Percentiles rank a stretch among this genome's conserved stretches.
These are phyloP conservation scores for Bujurquina vittata DNA, from an alignment of 2,113 vertebrate species.

Conservation along the genomic window DNA sequence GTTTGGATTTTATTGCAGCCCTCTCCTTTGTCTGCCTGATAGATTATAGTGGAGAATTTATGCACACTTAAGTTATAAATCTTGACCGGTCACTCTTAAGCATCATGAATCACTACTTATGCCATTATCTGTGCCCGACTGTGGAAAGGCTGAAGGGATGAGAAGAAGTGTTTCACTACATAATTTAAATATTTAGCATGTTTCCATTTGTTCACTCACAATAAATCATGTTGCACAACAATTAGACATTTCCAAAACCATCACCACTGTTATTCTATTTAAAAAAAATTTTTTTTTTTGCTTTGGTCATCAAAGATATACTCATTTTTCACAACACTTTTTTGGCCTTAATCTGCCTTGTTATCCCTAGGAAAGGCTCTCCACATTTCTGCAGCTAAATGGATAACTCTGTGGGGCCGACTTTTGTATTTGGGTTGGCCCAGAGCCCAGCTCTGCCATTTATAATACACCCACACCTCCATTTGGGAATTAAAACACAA, in stretches of 20 bases:
- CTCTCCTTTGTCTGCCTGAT: constrained; percentile 67
- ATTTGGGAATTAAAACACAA: constrained; percentile 37
- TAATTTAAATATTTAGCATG: constrained; percentile 48
- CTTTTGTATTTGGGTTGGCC: constrained; percentile 72
- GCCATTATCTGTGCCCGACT: constrained; percentile 41
- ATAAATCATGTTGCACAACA: constrained; percentile 2
- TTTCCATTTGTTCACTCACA: constrained; percentile 10
- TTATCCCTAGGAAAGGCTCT: constrained; percentile 23
- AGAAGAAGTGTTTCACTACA: constrained; percentile 28
- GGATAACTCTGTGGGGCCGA: constrained; percentile 45
- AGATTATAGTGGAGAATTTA: constrained; percentile 67
- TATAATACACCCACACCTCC: constrained; percentile 48
- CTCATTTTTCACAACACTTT: constrained; percentile 18
- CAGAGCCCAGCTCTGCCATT: constrained; percentile 37
- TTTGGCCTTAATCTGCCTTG: constrained; percentile 30
- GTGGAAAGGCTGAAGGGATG: constrained; percentile 29
- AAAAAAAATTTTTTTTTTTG: constrained; percentile 2
- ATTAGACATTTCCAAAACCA: not conserved
- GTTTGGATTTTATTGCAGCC: constrained; percentile 66
- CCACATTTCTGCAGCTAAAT: constrained; percentile 18
- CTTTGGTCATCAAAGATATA: constrained; percentile 12
- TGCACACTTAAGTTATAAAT: constrained; percentile 67
- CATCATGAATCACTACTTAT: constrained; percentile 59
- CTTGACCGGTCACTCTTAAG: constrained; percentile 57
- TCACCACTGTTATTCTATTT: not conserved